Base-by-base conservation (phyloP, 2,113 vertebrate species). In the Neolamprologus variostigma region DNA sequence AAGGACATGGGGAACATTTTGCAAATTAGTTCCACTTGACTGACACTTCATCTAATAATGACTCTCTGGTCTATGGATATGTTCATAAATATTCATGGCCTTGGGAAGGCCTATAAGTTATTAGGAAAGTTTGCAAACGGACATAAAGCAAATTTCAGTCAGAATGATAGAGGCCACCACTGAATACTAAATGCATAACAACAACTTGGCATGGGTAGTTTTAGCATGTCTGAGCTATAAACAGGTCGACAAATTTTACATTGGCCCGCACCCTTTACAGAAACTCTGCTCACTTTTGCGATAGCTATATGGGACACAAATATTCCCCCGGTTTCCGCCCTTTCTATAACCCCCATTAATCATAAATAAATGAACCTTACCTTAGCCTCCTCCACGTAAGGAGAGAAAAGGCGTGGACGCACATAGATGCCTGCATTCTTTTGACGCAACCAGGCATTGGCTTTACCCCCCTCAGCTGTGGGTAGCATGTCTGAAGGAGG, bases 401-500 rank as follows among this genome's bases (percentile, higher is more conserved):
- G 91, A 84, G 94, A 92, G 91, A 96, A 95, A 68, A 96, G 94
- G 40, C 95, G 94, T 40, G 98, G 99, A 33, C 98, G 97, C 91
- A 99, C 98, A 50, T 99, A 99, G 91, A 99, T 99, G 63, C 98
- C 98, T 16, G 98, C 97, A 83, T 97, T 99, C 91, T 99, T 99
- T 93, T 99, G 98, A 76, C 98, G 96, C 81, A 99, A 95, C 99
- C 99, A 99, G 86, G 98, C 96, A 92, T 99, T 98, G 68, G 98
- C 98, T 90, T 99, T 99, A 16, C 98, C 98, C 66, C 98, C 97
- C 94, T 99, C 99, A 11, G 98, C 96, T 10, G 97, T 98, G 87
- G 98, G 99, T 80, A 99, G 96, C 98, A 99, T 99, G 94, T 99
- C 99, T 92, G 98, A 98, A 81, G 99, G 98, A 92, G 99, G 99